Evolutionary conservation across 2,113 vertebrate genomes (phyloP), one percentile per base, ranked within the genome.

Genomic region (Scomber japonicus): DNA sequence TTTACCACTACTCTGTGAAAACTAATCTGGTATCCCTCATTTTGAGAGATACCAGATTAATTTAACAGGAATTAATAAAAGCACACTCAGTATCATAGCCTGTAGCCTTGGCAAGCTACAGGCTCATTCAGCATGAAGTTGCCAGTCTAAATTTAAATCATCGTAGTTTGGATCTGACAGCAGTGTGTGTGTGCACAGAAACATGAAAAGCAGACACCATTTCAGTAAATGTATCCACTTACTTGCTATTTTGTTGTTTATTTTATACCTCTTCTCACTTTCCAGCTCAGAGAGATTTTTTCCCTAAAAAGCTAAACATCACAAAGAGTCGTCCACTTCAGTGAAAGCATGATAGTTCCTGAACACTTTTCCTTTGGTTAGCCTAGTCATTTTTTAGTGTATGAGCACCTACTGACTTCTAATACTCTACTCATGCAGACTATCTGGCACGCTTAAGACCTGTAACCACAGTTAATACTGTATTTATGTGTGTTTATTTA

Each of bases 401-500:
- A 19, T 17, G 19, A 35, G 17, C 4, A 31, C 15, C 12, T 62
- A 12, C 24, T 49, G 24, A 17, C 7, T 48, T 63, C 9, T 3
- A 46, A 57, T 65, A 16, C 30, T 45, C 12, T 50, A 17, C 12
- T 3, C 13, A n/a, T 31, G 17, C 24, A 53, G 35, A 44, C 21
- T n/a, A 71, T 50, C 9, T 16, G 21, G 3, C 11, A 27, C 6
- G 4, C 11, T 60, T 31, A 21, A 3, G 11, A 19, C 45, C 21
- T 57, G 16, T 16, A 51, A 13, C 30, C 30, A 27, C 1, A 15
- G 21, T 31, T 72, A 3, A 78, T 68, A 4, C 11, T 65, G 12
- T 57, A 7, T 55, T 60, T 60, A 10, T 74, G 46, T 87, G 10
- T 83, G 45, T 54, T 66, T 49, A 11, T 66, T 61, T 12, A 24